Conservation (phyloP, 2,888 invertebrate species). For the Nephrotoma flavescens region DNA sequence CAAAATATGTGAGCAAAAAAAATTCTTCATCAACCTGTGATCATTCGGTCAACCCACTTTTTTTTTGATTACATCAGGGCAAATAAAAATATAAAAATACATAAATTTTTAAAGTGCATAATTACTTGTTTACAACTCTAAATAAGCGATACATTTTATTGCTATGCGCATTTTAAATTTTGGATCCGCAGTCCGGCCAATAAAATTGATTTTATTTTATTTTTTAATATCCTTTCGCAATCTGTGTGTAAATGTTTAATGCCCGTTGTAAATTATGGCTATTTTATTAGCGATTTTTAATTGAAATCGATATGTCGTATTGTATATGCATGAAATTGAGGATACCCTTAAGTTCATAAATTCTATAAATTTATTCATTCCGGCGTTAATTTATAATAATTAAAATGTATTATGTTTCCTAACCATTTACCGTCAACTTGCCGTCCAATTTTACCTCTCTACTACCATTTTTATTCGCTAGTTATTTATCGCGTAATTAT, state of each 20-base stretch:
- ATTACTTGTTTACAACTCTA: neutral
- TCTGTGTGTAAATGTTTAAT: neutral
- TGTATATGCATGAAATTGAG: no score
- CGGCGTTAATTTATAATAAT: neutral
- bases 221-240: neutral
- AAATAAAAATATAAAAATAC: neutral
- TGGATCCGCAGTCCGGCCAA: neutral
- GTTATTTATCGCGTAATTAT: neutral
- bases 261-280: neutral
- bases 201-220: neutral
- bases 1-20: neutral
- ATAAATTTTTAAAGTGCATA: neutral
- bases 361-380: neutral
- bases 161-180: neutral
- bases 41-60: neutral
- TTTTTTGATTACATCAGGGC: neutral
- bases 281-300: neutral
- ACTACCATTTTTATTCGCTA: neutral
- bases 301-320: neutral
- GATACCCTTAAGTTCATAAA: neutral
- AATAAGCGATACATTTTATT: neutral
- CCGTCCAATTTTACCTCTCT: neutral
- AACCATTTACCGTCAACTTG: neutral
- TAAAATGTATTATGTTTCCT: neutral
- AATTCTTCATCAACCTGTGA: neutral